These are phyloP conservation scores for Notarius lentiginosus DNA, from an alignment of 2,113 vertebrate genomes.

Conservation along the genomic window DNA sequence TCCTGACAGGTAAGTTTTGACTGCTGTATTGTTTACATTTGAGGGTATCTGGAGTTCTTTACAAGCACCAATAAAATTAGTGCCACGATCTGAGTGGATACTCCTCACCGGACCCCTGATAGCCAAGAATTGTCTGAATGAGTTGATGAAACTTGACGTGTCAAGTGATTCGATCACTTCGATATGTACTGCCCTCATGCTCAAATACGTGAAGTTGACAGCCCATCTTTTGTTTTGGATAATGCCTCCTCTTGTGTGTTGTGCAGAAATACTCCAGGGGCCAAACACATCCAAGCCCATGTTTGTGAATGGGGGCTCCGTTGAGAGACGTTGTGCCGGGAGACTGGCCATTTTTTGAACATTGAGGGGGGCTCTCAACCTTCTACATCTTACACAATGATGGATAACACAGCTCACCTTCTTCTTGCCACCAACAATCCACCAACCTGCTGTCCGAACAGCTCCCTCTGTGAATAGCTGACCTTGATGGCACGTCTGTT, in stretches of 20 bases:
- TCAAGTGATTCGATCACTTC: constrained; percentile 46
- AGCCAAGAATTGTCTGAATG: too few relatives aligned
- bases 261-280: constrained; percentile 34
- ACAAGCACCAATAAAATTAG: too few relatives aligned
- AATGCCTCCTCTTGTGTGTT: constrained; percentile 20
- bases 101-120: too few relatives aligned
- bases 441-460: constrained; percentile 41
- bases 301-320: constrained; percentile 44
- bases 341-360: background rate
- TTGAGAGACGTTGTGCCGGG: background rate
- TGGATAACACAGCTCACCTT: constrained; percentile 46
- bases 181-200: constrained; percentile 34
- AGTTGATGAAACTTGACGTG: constrained; percentile 44
- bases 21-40: too few relatives aligned
- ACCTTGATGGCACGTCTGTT: constrained; percentile 44
- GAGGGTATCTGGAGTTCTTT: too few relatives aligned
- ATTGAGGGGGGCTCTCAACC: constrained; percentile 1
- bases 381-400: constrained; percentile 46
- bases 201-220: constrained; percentile 50
- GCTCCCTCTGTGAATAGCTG: constrained; percentile 44
- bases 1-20: too few relatives aligned
- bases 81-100: too few relatives aligned
- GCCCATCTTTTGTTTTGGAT: constrained; percentile 42
- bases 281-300: constrained; percentile 48
- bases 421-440: constrained; percentile 45